Evolutionary conservation across 2,113 vertebrate genomes (phyloP).

Genomic region (Motacilla tschutschensis): DNA sequence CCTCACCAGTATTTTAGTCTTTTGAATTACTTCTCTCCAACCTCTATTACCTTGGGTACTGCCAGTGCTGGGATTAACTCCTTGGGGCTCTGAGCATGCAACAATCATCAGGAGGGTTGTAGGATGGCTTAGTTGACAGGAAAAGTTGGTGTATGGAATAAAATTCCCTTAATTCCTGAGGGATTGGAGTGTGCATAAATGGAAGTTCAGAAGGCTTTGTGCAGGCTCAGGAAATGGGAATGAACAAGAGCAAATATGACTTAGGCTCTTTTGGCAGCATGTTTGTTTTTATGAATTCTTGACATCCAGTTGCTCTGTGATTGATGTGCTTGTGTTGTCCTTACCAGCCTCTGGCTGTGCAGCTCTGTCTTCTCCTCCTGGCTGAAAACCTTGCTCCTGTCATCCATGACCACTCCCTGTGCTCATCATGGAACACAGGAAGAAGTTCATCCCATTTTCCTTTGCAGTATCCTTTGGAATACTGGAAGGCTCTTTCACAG

Average conservation of each 20-base stretch:
- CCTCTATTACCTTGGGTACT: background rate
- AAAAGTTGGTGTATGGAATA: background rate
- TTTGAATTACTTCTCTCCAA: background rate
- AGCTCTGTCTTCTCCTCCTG: background rate
- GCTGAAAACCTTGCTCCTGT: background rate
- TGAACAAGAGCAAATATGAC: background rate
- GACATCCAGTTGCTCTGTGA: background rate
- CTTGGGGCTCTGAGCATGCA: background rate
- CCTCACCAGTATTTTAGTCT: background rate
- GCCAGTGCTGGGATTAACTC: background rate
- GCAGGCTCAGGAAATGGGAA: background rate
- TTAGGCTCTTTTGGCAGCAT: background rate
- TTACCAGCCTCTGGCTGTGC: background rate
- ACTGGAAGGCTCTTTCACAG: background rate
- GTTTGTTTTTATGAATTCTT: background rate
- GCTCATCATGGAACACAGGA: rapidly evolving
- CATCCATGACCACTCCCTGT: background rate
- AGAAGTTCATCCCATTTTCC: background rate
- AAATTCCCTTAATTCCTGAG: background rate
- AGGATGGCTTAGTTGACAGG: background rate
- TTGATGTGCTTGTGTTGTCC: background rate
- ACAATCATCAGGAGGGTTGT: background rate
- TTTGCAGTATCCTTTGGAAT: background rate
- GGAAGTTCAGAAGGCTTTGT: background rate
- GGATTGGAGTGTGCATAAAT: background rate